Conservation (phyloP, 2,113 vertebrate species). For the Isurus oxyrinchus region DNA sequence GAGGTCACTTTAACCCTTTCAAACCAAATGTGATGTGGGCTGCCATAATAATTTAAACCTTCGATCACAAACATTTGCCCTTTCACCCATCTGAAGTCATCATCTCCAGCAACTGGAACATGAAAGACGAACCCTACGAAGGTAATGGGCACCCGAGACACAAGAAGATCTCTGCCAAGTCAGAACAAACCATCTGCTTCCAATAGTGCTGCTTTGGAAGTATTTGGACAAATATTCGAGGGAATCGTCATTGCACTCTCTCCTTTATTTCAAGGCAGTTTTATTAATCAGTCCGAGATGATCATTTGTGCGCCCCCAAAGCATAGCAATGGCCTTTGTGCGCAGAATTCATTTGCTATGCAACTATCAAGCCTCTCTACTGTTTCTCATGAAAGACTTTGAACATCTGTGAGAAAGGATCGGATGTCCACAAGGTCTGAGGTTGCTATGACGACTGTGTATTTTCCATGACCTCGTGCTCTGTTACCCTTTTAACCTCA, state of each 20-base stretch:
- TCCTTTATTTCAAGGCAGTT: background rate
- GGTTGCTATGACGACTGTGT: conserved; percentile 7
- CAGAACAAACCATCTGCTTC: background rate
- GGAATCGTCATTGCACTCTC: background rate
- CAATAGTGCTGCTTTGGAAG: too few species aligned
- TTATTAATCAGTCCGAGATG: background rate
- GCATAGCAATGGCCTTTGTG: background rate
- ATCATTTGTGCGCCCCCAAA: background rate
- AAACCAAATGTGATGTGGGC: background rate
- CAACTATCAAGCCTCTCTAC: conserved; percentile 8
- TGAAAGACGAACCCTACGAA: background rate
- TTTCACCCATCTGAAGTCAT: background rate
- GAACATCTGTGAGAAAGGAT: conserved; percentile 11
- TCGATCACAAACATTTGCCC: background rate
- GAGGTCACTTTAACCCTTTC: background rate
- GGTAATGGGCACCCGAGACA: background rate
- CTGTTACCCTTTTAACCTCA: conserved; percentile 19
- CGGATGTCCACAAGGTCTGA: conserved; percentile 11
- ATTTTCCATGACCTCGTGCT: conserved; percentile 25
- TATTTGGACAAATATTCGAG: background rate
- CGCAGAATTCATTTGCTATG: background rate
- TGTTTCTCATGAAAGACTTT: background rate
- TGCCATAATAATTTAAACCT: too few species aligned
- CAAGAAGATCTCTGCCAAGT: background rate
- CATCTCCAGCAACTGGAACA: background rate